phyloP scores from a whole-genome alignment of 2,113 vertebrate species.

The Myotis brandtii region DNA sequence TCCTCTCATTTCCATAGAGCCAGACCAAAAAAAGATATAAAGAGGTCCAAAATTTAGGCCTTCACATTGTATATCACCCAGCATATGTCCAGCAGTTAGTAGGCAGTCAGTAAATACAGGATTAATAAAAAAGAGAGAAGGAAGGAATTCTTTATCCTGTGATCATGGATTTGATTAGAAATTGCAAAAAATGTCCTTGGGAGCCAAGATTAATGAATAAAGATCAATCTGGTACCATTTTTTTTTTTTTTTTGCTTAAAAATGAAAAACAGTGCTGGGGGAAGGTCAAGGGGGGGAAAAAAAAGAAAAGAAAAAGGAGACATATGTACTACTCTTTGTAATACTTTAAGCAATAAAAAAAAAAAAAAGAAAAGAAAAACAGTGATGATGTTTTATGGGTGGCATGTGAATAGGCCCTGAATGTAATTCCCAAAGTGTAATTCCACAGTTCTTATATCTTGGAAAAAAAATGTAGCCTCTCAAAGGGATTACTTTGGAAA shows the following conservation, averaged over 20 bases:
- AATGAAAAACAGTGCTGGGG: too few relatives aligned
- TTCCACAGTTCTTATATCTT: neutral
- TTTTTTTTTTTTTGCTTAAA: neutral
- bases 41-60: neutral
- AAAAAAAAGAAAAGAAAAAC: neutral
- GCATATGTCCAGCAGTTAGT: neutral
- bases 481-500: neutral
- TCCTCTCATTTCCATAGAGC: neutral
- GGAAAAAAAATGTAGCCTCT: neutral
- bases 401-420: neutral
- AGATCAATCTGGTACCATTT: neutral
- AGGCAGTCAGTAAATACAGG: neutral
- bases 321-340: too few relatives aligned
- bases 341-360: too few relatives aligned
- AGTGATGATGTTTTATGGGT: neutral
- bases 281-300: too few relatives aligned
- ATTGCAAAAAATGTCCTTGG: neutral
- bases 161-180: neutral
- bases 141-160: neutral
- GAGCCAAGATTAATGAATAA: neutral
- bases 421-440: neutral
- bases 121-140: neutral
- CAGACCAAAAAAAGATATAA: neutral
- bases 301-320: too few relatives aligned
- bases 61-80: neutral